Conservation (phyloP, 2,797 vertebrate genomes). For the Agapornis canus region DNA sequence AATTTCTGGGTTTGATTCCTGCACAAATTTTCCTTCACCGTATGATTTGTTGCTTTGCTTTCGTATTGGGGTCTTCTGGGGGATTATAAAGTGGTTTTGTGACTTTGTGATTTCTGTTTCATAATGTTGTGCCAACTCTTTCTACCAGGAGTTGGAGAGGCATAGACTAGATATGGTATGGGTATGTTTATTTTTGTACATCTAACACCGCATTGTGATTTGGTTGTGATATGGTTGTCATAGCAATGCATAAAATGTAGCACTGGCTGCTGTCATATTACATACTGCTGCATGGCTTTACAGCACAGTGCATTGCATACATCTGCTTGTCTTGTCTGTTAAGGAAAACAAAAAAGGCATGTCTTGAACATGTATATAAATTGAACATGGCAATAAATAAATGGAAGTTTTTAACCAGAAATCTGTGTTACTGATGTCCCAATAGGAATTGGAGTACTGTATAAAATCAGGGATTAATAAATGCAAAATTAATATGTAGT, state of each 20-base stretch:
- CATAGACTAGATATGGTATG: conserved; percentile 99
- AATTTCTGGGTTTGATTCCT: conserved; percentile 59
- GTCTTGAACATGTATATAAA: conserved; percentile 55
- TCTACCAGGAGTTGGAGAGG: conserved; percentile 99
- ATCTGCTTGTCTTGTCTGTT: conserved; percentile 90
- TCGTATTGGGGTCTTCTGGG: conserved; percentile 83
- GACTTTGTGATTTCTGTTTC: conserved; percentile 92
- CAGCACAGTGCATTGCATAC: conserved; percentile 92
- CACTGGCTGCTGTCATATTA: conserved; percentile 91
- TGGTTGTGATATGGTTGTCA: conserved; percentile 93
- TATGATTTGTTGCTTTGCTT: conserved; percentile 87
- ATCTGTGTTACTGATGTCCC: conserved; percentile 62
- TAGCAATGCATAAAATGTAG: conserved; percentile 98
- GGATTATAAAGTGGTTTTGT: conserved; percentile 82
- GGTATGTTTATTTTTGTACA: conserved; percentile 97
- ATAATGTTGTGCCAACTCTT: conserved; percentile 96
- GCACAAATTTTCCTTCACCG: conserved; percentile 67
- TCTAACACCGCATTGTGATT: conserved; percentile 94
- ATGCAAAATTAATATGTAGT: conserved; percentile 38
- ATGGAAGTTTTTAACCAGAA: conserved; percentile 43
- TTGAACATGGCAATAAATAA: conserved; percentile 36
- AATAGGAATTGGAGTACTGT: conserved; percentile 42
- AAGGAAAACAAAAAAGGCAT: conserved; percentile 62
- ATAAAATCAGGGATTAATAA: neutral
- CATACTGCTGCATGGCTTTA: conserved; percentile 93